These are phyloP conservation scores for Pygocentrus nattereri DNA, from an alignment of 2,797 vertebrate genomes.

Conservation along the genomic window DNA sequence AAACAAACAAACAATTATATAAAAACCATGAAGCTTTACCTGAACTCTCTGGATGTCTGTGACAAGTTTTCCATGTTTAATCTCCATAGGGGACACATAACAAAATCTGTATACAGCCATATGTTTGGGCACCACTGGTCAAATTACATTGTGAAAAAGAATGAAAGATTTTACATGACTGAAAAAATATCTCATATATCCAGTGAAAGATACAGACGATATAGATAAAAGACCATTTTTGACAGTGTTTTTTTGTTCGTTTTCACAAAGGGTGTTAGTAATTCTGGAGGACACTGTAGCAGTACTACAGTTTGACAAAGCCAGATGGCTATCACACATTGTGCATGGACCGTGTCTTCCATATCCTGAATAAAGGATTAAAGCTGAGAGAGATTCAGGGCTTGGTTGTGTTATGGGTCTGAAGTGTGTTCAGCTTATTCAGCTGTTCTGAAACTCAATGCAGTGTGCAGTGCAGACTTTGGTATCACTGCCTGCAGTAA, in stretches of 20 bases:
- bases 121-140: no score
- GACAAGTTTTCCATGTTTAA: no score
- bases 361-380: not conserved
- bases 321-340: not conserved
- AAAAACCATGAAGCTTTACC: not conserved
- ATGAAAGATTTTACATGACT: no score
- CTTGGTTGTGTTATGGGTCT: conserved; percentile 22
- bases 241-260: not conserved
- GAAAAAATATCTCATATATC: no score
- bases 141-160: no score
- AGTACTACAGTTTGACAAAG: not conserved
- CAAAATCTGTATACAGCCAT: no score
- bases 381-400: conserved; percentile 14
- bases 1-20: not conserved
- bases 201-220: no score
- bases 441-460: conserved; percentile 40
- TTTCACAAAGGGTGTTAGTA: not conserved
- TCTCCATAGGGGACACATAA: no score
- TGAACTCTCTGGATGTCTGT: no score
- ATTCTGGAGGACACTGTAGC: not conserved
- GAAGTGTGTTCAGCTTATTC: conserved; percentile 21
- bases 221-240: no score
- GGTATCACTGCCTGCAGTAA: conserved; percentile 30
- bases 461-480: conserved; percentile 28
- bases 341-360: not conserved